Conservation (phyloP, 2,113 vertebrate species). For the Strigops habroptila region DNA sequence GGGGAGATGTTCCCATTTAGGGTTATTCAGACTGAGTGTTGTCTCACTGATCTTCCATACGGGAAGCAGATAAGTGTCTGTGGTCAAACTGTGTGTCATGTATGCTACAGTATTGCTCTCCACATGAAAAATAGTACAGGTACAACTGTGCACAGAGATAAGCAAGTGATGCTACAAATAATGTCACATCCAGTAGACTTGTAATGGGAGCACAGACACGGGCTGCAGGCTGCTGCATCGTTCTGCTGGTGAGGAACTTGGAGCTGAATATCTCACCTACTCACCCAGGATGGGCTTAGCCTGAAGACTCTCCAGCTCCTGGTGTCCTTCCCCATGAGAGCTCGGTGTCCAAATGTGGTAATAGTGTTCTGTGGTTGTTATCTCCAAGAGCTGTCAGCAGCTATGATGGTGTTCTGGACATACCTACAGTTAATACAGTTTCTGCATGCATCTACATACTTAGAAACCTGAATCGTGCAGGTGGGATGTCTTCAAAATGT, state of each 20-base stretch:
- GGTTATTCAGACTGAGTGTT: not conserved
- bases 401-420: not conserved
- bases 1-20: not conserved
- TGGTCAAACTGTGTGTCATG: accelerated
- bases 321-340: accelerated
- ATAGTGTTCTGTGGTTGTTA: not conserved
- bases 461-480: not conserved
- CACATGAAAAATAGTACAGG: not conserved
- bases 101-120: not conserved
- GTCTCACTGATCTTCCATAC: not conserved
- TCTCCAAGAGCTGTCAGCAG: not conserved
- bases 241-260: accelerated
- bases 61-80: not conserved
- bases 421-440: not conserved
- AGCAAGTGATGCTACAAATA: not conserved
- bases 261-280: not conserved
- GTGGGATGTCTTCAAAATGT: not conserved
- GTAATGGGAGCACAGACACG: not conserved
- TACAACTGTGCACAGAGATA: not conserved
- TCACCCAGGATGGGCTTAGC: not conserved
- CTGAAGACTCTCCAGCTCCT: not conserved
- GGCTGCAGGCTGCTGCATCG: not conserved
- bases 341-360: not conserved
- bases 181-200: not conserved
- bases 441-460: not conserved